Evolutionary conservation across 2,113 vertebrate species (phyloP).

Genomic region (Oreochromis niloticus): DNA sequence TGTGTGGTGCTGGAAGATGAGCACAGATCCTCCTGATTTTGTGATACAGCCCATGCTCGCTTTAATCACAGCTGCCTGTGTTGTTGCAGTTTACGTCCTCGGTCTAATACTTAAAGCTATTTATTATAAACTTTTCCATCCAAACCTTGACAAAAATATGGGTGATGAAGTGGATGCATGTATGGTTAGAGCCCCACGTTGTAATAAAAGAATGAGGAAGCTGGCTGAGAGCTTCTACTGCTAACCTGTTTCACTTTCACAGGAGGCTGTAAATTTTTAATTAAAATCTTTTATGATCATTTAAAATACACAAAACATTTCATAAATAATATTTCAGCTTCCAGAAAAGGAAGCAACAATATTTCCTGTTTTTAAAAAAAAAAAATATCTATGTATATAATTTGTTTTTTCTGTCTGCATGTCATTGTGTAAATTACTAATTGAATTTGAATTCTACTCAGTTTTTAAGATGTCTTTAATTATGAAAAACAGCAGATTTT

Average conservation of each 20-base stretch:
- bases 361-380: background rate
- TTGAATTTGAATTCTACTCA: background rate
- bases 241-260: conserved; percentile 9
- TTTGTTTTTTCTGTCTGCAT: background rate
- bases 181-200: fast-evolving
- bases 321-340: background rate
- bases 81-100: fast-evolving
- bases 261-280: background rate
- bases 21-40: background rate
- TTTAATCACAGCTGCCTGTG: background rate
- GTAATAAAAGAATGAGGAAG: conserved; percentile 56
- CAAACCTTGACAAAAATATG: background rate
- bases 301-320: background rate
- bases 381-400: background rate
- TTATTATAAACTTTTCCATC: conserved; percentile 57
- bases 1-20: background rate
- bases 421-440: background rate
- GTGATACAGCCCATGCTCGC: fast-evolving
- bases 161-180: background rate
- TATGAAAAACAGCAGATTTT: background rate
- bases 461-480: background rate
- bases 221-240: conserved; percentile 60
- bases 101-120: background rate
- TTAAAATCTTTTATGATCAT: background rate
- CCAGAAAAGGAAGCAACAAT: background rate